These are phyloP conservation scores for Pogonomyrmex californicus DNA, from an alignment of 1,140 invertebrate genomes.

Conservation along the genomic window DNA sequence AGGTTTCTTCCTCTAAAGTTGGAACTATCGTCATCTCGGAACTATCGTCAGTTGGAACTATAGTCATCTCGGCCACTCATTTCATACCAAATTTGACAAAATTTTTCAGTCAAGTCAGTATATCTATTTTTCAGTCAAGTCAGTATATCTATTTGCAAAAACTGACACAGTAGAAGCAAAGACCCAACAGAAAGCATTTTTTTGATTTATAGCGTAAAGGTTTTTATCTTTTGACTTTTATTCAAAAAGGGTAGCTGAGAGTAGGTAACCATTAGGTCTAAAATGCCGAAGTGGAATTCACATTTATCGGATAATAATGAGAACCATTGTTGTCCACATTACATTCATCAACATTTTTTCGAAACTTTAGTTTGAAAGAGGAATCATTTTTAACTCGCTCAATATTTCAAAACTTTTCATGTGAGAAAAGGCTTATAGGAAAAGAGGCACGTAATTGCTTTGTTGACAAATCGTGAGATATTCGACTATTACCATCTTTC, in stretches of 20 bases:
- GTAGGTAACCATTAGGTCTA: not conserved
- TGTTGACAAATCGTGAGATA: not conserved
- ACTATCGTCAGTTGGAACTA: no score
- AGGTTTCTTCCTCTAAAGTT: no score
- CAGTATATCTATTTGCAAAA: not conserved
- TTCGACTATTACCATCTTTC: not conserved
- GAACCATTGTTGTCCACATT: slow-evolving; percentile 69
- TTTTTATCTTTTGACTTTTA: no score
- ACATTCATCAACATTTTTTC: slow-evolving; percentile 29
- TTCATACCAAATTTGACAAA: no score
- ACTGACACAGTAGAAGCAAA: no score
- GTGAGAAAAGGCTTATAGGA: not conserved
- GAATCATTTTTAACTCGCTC: slow-evolving; percentile 70
- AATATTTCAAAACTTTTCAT: slow-evolving; percentile 3
- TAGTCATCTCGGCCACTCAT: not conserved
- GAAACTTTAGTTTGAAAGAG: slow-evolving; percentile 67
- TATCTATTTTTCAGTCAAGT: not conserved
- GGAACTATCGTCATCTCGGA: not conserved
- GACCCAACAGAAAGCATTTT: no score
- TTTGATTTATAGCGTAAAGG: slow-evolving; percentile 61
- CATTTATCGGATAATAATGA: slow-evolving; percentile 73
- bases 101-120: no score
- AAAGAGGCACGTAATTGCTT: no score
- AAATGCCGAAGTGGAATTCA: not conserved
- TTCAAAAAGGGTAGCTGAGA: not conserved